phyloP scores from a whole-genome alignment of 2,888 invertebrate species.

The Dastarcus helophoroides region DNA sequence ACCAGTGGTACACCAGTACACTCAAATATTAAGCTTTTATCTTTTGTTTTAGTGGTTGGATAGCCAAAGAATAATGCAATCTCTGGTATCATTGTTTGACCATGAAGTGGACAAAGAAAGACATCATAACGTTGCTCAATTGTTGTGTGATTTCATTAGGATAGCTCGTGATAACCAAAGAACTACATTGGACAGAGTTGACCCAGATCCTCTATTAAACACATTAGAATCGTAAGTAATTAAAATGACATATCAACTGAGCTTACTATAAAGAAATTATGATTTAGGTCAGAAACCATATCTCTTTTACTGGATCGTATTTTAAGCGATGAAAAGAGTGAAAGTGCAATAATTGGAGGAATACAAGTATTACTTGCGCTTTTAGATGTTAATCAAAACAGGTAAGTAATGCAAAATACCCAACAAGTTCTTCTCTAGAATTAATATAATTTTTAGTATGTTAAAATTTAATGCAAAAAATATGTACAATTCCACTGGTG shows the following conservation, averaged over 20 bases:
- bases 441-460: neutral
- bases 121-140: slow-evolving; percentile 77
- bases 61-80: slow-evolving; percentile 75
- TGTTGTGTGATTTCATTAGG: slow-evolving; percentile 76
- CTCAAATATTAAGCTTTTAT: too few relatives aligned
- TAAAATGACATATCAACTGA: neutral
- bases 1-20: too few relatives aligned
- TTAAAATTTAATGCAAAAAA: slow-evolving; percentile 23
- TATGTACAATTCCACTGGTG: slow-evolving; percentile 31
- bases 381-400: slow-evolving; percentile 43
- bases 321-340: slow-evolving; percentile 52
- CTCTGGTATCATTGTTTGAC: slow-evolving; percentile 55
- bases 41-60: slow-evolving; percentile 75
- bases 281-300: slow-evolving; percentile 46
- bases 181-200: slow-evolving; percentile 46
- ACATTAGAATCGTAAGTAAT: slow-evolving; percentile 59
- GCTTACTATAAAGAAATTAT: too few relatives aligned
- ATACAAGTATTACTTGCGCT: slow-evolving; percentile 67
- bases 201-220: slow-evolving; percentile 60
- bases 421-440: neutral
- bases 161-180: slow-evolving; percentile 49
- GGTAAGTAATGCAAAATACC: slow-evolving; percentile 26
- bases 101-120: slow-evolving; percentile 59
- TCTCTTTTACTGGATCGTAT: slow-evolving; percentile 62
- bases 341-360: slow-evolving; percentile 67